These are phyloP conservation scores for Pygoscelis adeliae DNA, from an alignment of 2,113 vertebrate species.

Conservation along the genomic window DNA sequence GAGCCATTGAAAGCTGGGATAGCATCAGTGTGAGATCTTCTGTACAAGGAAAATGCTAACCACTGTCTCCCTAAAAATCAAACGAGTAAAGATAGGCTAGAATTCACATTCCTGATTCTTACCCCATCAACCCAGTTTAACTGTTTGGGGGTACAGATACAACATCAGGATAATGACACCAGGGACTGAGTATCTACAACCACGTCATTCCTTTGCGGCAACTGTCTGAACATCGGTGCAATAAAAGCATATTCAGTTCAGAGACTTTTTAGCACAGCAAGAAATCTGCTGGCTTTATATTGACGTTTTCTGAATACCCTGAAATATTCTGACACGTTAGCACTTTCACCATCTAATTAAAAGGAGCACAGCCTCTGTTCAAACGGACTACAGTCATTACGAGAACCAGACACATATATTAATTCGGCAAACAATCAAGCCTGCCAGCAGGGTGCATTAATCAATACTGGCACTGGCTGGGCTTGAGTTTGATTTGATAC, in stretches of 20 bases:
- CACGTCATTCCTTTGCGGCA: neutral
- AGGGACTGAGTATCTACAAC: neutral
- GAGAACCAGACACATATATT: neutral
- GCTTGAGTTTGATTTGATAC: constrained; percentile 39
- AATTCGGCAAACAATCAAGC: constrained; percentile 28
- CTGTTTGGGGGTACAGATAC: neutral
- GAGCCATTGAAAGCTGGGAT: neutral
- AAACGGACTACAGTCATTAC: neutral
- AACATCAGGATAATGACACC: neutral
- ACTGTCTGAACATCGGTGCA: neutral
- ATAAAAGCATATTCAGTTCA: neutral
- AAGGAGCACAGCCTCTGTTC: constrained; percentile 31
- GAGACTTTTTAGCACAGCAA: constrained; percentile 19
- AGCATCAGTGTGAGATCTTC: neutral
- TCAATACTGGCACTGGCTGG: neutral
- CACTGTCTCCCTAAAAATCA: neutral
- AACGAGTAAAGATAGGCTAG: neutral
- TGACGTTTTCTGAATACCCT: constrained; percentile 7
- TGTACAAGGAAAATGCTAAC: neutral
- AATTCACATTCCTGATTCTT: neutral
- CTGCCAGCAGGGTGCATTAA: constrained; percentile 23
- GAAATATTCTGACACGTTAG: neutral
- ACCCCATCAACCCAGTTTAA: neutral
- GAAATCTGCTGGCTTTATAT: constrained; percentile 8
- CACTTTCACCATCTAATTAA: constrained; percentile 31